Base-by-base conservation (phyloP, 37 sponge, comb jelly and placozoan genomes). In the Lycopodina hypogea region DNA sequence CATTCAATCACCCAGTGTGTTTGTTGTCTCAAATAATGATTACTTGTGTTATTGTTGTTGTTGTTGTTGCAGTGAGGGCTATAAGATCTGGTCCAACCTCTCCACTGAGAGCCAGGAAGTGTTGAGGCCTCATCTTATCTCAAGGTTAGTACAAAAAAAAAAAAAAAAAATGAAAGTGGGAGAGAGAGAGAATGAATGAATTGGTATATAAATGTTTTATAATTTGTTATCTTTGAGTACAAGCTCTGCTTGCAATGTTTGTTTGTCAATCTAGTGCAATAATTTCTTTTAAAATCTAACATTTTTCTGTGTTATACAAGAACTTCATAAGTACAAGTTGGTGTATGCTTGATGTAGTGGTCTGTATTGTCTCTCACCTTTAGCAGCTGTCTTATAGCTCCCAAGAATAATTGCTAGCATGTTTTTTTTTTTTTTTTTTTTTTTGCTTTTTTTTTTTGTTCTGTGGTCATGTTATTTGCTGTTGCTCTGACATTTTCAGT, bases 121-220 rank as follows among this genome's bases (percentile, higher is more conserved):
- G n/a, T 57, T 94, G 19, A 71, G 69, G 37, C 92, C 94, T 41
- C 83, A 86, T 42, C 70, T 94, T 1, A 70, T 56, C 36, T 90
- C 94, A 0, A 86, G 58, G 83, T 93, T 68, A 50, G 76, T 17
- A 77, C 39, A 7, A 21, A 58, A 4, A 2, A 58, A 19, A 26
- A 58, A 6, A 8, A 59, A 53, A 53, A 19, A 53, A 53, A 19
- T 53, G 17, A 53, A 17, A 19, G 17, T 12, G 17, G 17, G 12
- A 53, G 55, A 53, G 17, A 53, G 17, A 19, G 55, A 53, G 55
- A 53, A 53, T 12, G 17, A 17, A 12, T 17, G 17, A 17, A 53
- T 53, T 53, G 12, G 60, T 8, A 17, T 59, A 18, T 17, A 8
- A 59, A 6, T 6, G 4, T 59, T 59, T 6, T 59, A 18, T 18